Evolutionary conservation across 2,888 invertebrate genomes (phyloP).

Genomic region (Phoenoteleia sp.): DNA sequence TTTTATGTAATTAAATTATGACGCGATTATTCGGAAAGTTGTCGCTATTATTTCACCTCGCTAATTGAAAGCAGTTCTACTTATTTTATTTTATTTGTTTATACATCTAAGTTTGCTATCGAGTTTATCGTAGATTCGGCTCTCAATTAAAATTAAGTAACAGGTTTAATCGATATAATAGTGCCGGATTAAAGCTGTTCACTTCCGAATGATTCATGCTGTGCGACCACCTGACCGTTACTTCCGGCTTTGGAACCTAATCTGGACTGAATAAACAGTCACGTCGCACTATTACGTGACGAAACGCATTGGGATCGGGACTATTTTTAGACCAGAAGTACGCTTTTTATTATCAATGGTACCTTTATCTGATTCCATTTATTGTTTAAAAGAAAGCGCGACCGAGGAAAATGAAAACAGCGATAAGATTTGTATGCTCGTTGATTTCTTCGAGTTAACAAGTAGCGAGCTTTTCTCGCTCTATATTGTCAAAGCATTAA

Average conservation of each 20-base stretch:
- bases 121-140: too few relatives aligned
- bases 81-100: too few relatives aligned
- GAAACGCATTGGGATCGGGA: too few relatives aligned
- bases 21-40: not conserved
- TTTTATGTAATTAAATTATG: slow-evolving; percentile 36
- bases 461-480: not conserved
- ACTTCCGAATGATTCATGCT: slow-evolving; percentile 60
- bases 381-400: too few relatives aligned
- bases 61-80: too few relatives aligned
- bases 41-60: not conserved
- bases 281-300: slow-evolving; percentile 33
- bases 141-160: slow-evolving; percentile 35
- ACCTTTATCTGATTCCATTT: too few relatives aligned
- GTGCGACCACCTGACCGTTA: slow-evolving; percentile 66
- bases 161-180: slow-evolving; percentile 48
- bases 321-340: too few relatives aligned
- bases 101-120: not conserved
- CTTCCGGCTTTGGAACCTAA: slow-evolving; percentile 58
- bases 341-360: too few relatives aligned
- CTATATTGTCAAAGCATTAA: slow-evolving; percentile 55
- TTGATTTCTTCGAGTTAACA: slow-evolving; percentile 1
- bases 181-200: slow-evolving; percentile 40
- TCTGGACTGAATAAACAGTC: slow-evolving; percentile 47
- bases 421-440: slow-evolving; percentile 13
- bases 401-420: too few relatives aligned